Base-by-base conservation (phyloP, 2,113 vertebrate genomes). In the Astur gentilis region DNA sequence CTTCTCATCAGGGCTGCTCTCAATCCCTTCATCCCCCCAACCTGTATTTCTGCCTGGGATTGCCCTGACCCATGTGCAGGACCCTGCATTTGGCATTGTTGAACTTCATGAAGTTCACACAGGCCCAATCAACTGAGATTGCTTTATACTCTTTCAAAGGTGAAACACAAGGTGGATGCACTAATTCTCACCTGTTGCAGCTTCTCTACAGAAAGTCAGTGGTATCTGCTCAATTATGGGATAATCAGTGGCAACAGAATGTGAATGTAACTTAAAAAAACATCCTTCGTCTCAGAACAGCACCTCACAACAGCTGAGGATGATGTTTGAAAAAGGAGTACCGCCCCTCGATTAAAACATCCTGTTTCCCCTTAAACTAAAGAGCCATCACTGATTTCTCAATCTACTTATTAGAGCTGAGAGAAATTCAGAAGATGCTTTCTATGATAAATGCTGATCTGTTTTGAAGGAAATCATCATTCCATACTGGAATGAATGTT, bases 71-170 rank as follows among this genome's bases (percentile, higher is more conserved):
- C 6, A 31, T 19, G 54, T 31, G 11, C 54, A 55, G 16, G 29
- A 55, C 4, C 54, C 11, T 7, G 16, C 29, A 31, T 17, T 55
- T 31, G 16, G 17, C 29, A 10, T 55, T 18, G 11, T 55, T 55
- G 54, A 31, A 55, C 11, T 55, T 55, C 6, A 19, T 19, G 29
- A 31, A 18, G 7, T 12, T 55, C 29, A 11, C 29, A 19, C 54
- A 18, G 16, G 11, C 29, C 29, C 29, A 18, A 11, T 55, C 1
- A 2, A 7, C 22, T 1, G 9, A 49, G 21, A 12, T 2, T 42
- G 15, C 3, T 55, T 90, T 76, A 15, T 12, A 4, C 10, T 31
- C 9, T 54, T 80, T 38, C 13, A 36, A 22, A 87, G 9, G 20
- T 49, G 54, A 61, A 90, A 47, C 16, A 11, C 20, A 20, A 32